Percentiles rank a stretch among this genome's conserved stretches.
Conservation (phyloP, 2,888 invertebrate genomes). For the Unio pictorum region DNA sequence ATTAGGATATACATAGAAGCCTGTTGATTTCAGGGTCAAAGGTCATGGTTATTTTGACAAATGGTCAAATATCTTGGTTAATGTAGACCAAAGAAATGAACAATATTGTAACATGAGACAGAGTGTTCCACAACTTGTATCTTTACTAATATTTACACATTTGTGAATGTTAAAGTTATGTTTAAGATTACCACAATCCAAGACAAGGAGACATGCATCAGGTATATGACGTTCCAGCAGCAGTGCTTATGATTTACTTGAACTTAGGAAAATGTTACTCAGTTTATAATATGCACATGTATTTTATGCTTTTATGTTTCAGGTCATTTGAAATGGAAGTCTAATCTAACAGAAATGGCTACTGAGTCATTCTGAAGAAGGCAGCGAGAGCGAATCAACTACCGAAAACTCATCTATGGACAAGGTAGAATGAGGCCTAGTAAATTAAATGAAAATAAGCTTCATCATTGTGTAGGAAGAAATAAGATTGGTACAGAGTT, state of each 20-base stretch:
- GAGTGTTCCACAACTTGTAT: neutral
- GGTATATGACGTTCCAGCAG: too few species aligned
- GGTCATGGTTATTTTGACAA: too few species aligned
- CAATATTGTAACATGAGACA: neutral
- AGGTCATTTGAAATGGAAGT: conserved; percentile 81
- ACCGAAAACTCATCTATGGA: conserved; percentile 69
- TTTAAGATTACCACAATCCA: neutral
- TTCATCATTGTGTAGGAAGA: too few species aligned
- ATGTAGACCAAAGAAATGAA: too few species aligned
- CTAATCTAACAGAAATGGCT: conserved; percentile 87
- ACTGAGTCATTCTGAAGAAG: conserved; percentile 85
- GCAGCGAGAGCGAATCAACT: conserved; percentile 74
- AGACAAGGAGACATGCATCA: too few species aligned
- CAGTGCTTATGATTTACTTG: neutral
- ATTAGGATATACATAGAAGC: too few species aligned
- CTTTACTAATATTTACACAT: conserved; percentile 2
- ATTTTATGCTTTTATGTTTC: conserved; percentile 10
- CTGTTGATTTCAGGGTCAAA: too few species aligned
- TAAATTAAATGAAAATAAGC: too few species aligned
- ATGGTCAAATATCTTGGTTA: too few species aligned
- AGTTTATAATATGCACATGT: neutral
- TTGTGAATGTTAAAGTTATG: conserved; percentile 5
- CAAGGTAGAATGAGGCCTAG: conserved; percentile 41
- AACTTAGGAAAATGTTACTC: neutral
- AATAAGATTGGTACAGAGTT: too few species aligned